Percentiles rank a stretch among this genome's conserved stretches.
Conservation (phyloP, 2,888 invertebrate genomes). For the Drosophila putrida region DNA sequence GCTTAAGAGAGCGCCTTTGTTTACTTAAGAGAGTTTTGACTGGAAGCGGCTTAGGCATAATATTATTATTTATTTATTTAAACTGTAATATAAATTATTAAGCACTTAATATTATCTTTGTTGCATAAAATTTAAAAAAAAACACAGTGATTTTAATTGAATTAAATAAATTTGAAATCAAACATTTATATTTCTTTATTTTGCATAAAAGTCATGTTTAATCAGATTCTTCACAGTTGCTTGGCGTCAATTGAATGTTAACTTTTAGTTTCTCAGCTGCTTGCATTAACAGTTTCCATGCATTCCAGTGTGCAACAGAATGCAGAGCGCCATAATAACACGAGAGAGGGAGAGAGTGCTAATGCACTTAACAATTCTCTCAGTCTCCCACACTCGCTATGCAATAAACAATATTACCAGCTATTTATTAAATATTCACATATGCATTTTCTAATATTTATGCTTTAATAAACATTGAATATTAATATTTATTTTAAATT, state of each 20-base stretch:
- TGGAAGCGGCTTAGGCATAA: constrained; percentile 36
- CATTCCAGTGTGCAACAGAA: constrained; percentile 52
- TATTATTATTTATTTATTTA: neutral
- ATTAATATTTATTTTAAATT: neutral
- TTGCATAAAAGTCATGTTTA: neutral
- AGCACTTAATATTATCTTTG: neutral
- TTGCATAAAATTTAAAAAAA: neutral
- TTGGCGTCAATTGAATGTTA: constrained; percentile 30
- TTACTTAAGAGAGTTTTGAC: constrained; percentile 50
- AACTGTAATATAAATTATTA: neutral
- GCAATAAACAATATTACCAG: constrained; percentile 40
- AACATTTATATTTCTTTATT: too few species aligned
- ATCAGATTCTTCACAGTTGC: constrained; percentile 16
- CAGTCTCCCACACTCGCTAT: neutral
- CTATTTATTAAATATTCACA: constrained; percentile 23
- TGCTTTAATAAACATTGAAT: neutral
- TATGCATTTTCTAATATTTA: neutral
- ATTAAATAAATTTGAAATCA: too few species aligned
- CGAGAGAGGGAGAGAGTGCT: constrained; percentile 15
- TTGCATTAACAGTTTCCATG: constrained; percentile 19
- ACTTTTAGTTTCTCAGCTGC: constrained; percentile 1
- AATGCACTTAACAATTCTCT: constrained; percentile 7
- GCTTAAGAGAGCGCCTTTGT: constrained; percentile 52
- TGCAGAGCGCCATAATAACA: constrained; percentile 37
- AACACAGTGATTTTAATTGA: too few species aligned